Evolutionary conservation across 2,797 vertebrate species (phyloP).

Genomic region (Chrosomus eos): DNA sequence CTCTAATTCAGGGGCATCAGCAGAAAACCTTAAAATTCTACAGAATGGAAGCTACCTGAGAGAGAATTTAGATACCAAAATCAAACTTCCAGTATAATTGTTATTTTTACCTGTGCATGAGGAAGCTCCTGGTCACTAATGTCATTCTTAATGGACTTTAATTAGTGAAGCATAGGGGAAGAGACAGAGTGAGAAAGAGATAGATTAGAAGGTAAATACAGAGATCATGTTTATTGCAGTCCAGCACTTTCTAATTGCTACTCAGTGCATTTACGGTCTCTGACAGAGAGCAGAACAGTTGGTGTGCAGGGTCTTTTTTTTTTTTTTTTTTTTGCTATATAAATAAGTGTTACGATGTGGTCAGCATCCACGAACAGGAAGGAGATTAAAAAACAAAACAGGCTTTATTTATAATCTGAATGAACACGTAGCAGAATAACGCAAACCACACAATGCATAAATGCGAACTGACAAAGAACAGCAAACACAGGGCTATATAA

Average conservation of each 20-base stretch:
- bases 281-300: constrained; percentile 27
- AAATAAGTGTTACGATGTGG: background rate
- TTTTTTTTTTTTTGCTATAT: too few species aligned
- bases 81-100: constrained; percentile 67
- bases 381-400: background rate
- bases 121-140: constrained; percentile 70
- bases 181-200: constrained; percentile 38
- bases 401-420: background rate
- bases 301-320: too few species aligned
- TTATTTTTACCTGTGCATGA: constrained; percentile 71
- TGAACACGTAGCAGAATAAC: background rate
- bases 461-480: background rate
- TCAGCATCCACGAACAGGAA: background rate
- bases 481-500: background rate
- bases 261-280: constrained; percentile 27
- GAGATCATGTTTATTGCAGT: constrained; percentile 62
- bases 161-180: constrained; percentile 66
- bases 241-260: constrained; percentile 57
- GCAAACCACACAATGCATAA: background rate
- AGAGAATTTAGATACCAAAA: constrained; percentile 22
- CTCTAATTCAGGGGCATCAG: constrained; percentile 15
- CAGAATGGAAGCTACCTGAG: constrained; percentile 30
- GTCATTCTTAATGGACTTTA: constrained; percentile 76
- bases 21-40: background rate
- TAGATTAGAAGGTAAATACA: constrained; percentile 62